These are phyloP conservation scores for Sarcophaga variegata DNA, from an alignment of 2,888 invertebrate genomes.

Conservation along the genomic window DNA sequence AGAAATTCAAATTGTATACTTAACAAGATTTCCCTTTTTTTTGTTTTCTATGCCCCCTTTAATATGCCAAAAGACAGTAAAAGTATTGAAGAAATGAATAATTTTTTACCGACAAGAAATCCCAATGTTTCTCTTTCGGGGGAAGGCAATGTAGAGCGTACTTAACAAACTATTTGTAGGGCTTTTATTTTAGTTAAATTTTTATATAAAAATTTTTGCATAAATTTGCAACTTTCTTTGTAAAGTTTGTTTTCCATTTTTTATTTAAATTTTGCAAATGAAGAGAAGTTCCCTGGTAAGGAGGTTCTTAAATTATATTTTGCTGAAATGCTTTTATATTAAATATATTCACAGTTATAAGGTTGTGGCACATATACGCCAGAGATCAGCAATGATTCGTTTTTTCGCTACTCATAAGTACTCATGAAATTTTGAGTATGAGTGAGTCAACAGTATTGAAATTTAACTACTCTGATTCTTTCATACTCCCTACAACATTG, in stretches of 20 bases:
- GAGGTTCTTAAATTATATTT: no score
- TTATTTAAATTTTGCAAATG: not conserved
- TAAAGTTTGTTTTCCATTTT: slow-evolving; percentile 7
- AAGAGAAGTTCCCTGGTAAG: not conserved
- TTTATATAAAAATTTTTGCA: slow-evolving; percentile 50
- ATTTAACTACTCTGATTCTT: no score
- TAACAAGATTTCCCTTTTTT: slow-evolving; percentile 43
- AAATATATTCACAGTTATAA: no score
- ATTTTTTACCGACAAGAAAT: not conserved
- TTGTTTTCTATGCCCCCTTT: not conserved
- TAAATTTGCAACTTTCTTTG: slow-evolving; percentile 53
- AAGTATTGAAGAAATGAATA: slow-evolving; percentile 5
- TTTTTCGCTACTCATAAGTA: no score
- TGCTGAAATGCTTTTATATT: no score
- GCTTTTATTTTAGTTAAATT: slow-evolving; percentile 49
- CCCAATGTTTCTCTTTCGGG: not conserved
- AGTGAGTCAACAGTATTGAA: no score
- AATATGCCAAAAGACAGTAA: not conserved
- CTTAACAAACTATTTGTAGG: slow-evolving; percentile 52
- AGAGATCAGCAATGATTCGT: no score
- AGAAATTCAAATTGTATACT: slow-evolving; percentile 52
- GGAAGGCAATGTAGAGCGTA: not conserved
- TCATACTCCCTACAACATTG: no score
- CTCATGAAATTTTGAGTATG: no score
- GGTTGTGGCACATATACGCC: no score